phyloP scores from a whole-genome alignment of 2,113 vertebrate species.

The Stictonetta naevosa region DNA sequence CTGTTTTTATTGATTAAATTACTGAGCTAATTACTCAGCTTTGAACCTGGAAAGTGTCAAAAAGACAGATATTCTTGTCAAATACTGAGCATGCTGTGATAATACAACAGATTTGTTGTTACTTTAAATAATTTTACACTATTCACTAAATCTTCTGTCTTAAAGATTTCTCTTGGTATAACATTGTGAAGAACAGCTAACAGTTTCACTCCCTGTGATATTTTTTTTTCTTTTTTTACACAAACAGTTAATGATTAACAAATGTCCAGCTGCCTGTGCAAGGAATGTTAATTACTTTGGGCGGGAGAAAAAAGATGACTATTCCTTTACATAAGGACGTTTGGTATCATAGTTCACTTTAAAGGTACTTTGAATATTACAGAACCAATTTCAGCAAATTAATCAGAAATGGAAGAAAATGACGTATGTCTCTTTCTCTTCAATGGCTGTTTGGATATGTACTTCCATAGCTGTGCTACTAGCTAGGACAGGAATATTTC shows the following conservation, averaged over 20 bases:
- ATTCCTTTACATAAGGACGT: conserved; percentile 24
- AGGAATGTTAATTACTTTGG: conserved; percentile 72
- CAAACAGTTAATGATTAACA: conserved; percentile 74
- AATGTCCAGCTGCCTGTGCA: conserved; percentile 54
- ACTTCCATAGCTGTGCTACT: background rate
- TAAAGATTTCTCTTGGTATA: background rate
- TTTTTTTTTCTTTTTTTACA: background rate
- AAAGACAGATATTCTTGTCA: conserved; percentile 68
- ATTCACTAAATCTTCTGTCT: conserved; percentile 54
- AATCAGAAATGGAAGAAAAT: conserved; percentile 15
- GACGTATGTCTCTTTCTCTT: background rate
- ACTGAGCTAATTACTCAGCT: conserved; percentile 67
- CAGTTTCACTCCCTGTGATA: background rate
- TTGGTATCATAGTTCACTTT: background rate
- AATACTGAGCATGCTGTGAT: conserved; percentile 74
- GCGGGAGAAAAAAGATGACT: background rate
- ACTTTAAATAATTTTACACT: conserved; percentile 59
- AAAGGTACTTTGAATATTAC: background rate
- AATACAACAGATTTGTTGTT: conserved; percentile 61
- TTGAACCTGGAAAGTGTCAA: conserved; percentile 72
- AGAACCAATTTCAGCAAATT: background rate
- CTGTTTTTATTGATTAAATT: conserved; percentile 23
- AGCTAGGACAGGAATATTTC: background rate
- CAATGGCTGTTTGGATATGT: background rate
- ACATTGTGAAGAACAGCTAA: background rate